These are phyloP conservation scores for Troilus luridus DNA, from an alignment of 2,888 invertebrate genomes.

Conservation along the genomic window DNA sequence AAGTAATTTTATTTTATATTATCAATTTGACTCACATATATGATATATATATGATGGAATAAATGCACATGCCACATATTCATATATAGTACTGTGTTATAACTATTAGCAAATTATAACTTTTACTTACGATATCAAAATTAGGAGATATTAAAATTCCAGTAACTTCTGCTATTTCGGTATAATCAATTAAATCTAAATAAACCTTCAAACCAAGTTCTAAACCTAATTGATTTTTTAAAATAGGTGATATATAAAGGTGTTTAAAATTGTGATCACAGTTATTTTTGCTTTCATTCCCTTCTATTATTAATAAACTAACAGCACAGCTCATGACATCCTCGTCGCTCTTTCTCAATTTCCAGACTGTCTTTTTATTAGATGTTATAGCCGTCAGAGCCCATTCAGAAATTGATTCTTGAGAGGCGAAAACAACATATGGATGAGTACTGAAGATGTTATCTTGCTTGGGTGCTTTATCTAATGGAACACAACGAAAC, in stretches of 20 bases:
- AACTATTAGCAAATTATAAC: not conserved
- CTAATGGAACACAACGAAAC: slow-evolving; percentile 57
- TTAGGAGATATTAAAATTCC: slow-evolving; percentile 70
- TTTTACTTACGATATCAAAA: slow-evolving; percentile 67
- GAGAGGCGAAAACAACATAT: slow-evolving; percentile 60
- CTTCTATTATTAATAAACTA: slow-evolving; percentile 20
- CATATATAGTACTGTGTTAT: not conserved
- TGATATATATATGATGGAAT: too few species aligned
- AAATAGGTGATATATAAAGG: slow-evolving; percentile 73
- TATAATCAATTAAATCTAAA: slow-evolving; percentile 71
- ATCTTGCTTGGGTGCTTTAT: slow-evolving; percentile 26
- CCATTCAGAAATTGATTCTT: slow-evolving; percentile 53
- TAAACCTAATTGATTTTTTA: slow-evolving; percentile 73
- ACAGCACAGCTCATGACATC: not conserved
- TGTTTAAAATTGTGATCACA: slow-evolving; percentile 65
- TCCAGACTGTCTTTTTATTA: slow-evolving; percentile 35
- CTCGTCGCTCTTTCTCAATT: slow-evolving; percentile 13
- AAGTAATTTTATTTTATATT: too few species aligned
- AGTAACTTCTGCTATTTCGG: slow-evolving; percentile 71
- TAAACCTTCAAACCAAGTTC: slow-evolving; percentile 74
- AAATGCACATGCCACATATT: not conserved
- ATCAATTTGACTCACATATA: too few species aligned
- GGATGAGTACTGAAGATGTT: slow-evolving; percentile 58
- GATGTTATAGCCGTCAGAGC: not conserved
- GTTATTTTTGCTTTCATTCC: not conserved